Base-by-base conservation (phyloP, 2,888 invertebrate genomes). In the Himalopsyche tibetana region DNA sequence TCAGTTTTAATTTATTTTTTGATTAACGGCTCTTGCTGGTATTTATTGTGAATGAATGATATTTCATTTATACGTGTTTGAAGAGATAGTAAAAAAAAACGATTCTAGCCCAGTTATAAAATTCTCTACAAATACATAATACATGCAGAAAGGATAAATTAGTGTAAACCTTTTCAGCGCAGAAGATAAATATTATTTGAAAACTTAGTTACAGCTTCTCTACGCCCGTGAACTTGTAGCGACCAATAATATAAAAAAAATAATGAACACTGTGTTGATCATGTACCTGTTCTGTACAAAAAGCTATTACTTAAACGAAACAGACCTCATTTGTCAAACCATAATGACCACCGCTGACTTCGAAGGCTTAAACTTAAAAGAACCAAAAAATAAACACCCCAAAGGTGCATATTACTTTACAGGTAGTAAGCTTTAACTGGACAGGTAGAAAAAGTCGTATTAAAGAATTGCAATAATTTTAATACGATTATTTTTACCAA, bases 291-390 rank as follows among this genome's bases (percentile, higher is more conserved):
- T 82, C 82, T 38, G 80, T 74, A 88, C 85, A 88, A 87, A 86
- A 86, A 84, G 87, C 88, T 87, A 88, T 88, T 87, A 88, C 85
- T 87, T 86, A 87, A 86, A 88, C 82, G 87, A 87, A 88, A 88
- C 86, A 88, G 86, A 85, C 74, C 86, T 88, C 88, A 88, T 88
- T 88, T 88, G 88, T 88, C 88, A 88, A 86, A 86, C 87, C 85
- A 88, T 88, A 88, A 88, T 87, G 88, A 86, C 85, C 83, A 87
- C 88, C 87, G 87, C 88, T 88, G 88, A 85, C 86, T 86, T 81
- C 85, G 82, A 83, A 69, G 69, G 82, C 87, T 84, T 82, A 83
- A 84, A 84, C 79, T 82, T 85, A 88, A 88, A 86, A 84, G 51
- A 79, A 80, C 38, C 63, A 55, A 85, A 85, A 88, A 88, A 82